These are phyloP conservation scores for Frieseomelitta varia DNA, from an alignment of 1,140 invertebrate species.

Conservation along the genomic window DNA sequence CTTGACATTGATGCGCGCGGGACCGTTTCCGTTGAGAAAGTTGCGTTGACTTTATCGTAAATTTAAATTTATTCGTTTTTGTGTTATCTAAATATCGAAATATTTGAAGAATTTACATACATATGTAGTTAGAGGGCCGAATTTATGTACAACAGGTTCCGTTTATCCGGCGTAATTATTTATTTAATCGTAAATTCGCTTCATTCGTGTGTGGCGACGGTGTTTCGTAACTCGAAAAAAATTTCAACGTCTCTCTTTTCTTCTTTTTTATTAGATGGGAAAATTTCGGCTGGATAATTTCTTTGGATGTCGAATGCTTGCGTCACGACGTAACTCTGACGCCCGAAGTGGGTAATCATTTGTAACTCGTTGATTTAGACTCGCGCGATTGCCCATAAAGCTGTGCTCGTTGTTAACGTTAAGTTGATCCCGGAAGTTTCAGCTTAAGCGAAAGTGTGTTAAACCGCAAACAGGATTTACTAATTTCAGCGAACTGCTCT, in stretches of 20 bases:
- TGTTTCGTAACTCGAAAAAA: too few species aligned
- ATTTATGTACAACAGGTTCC: too few species aligned
- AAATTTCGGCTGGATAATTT: too few species aligned
- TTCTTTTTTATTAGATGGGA: not conserved
- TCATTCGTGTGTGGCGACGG: too few species aligned
- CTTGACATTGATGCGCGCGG: conserved; percentile 37
- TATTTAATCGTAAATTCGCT: too few species aligned
- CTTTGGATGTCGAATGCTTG: not conserved
- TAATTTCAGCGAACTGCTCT: not conserved
- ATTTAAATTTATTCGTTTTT: not conserved
- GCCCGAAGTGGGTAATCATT: not conserved
- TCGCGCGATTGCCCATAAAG: not conserved
- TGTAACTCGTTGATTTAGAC: not conserved
- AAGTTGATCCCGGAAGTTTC: not conserved
- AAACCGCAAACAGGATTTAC: not conserved
- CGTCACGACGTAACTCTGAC: not conserved
- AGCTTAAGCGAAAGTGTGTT: not conserved
- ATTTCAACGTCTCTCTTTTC: not conserved
- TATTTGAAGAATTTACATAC: too few species aligned
- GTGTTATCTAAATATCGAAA: too few species aligned
- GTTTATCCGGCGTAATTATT: too few species aligned
- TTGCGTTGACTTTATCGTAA: not conserved
- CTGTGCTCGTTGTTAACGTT: not conserved
- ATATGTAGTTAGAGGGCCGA: too few species aligned
- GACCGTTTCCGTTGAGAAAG: conserved; percentile 33